A percentile compares a stretch with the other conserved stretches of the same genome.
phyloP scores from a whole-genome alignment of 1,140 invertebrate species.

The Conopomorpha cramerella region DNA sequence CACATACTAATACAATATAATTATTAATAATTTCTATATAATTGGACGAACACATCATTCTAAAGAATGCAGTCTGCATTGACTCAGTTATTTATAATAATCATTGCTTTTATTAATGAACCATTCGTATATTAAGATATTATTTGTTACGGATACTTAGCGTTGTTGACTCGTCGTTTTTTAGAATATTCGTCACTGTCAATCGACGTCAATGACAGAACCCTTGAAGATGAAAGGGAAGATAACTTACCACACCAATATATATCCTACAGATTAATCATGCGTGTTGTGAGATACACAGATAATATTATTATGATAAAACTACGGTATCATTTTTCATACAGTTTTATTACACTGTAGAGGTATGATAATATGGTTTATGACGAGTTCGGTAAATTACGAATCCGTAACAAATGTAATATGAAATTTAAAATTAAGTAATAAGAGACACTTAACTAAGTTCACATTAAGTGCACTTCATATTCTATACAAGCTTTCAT shows the following conservation, averaged over 20 bases:
- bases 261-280: too few species aligned
- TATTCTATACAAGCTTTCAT: too few species aligned
- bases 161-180: neutral
- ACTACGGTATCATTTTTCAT: neutral
- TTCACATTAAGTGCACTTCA: neutral
- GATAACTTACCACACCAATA: too few species aligned
- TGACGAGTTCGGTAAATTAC: too few species aligned
- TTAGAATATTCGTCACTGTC: too few species aligned
- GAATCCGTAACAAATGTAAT: neutral
- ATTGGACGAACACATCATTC: constrained; percentile 59
- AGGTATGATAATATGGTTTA: too few species aligned
- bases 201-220: too few species aligned
- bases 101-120: constrained; percentile 24
- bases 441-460: neutral
- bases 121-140: neutral
- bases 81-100: constrained; percentile 33
- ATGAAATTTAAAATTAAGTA: neutral
- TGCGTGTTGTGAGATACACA: neutral
- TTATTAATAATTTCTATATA: constrained; percentile 33
- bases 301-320: neutral
- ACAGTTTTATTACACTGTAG: too few species aligned
- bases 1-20: constrained; percentile 43
- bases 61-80: constrained; percentile 54
- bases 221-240: too few species aligned
- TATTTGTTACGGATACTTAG: neutral